Base-by-base conservation (phyloP, 2,797 vertebrate genomes). In the Scarus forsteni region DNA sequence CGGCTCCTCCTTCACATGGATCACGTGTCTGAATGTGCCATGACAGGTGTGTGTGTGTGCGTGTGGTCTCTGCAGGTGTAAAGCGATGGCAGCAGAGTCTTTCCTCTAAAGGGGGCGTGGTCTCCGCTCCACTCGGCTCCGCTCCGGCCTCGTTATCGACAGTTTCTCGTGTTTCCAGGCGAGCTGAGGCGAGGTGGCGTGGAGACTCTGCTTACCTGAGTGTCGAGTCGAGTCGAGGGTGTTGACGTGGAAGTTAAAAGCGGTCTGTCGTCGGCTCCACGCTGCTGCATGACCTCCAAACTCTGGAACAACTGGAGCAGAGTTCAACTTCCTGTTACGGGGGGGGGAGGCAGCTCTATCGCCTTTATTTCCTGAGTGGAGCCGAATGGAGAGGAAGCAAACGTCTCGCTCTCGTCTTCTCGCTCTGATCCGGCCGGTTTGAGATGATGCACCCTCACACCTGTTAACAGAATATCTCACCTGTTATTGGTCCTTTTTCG, bases 1-100 rank as follows among this genome's bases (percentile, higher is more conserved):
- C 49, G 50, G 71, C 40, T 70, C 6, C 0, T 58, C 44, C 53
- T 64, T 71, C 76, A 44, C 52, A 19, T 70, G 66, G 57, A 36
- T 73, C 15, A 8, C 51, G 74, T 51, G 3, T 73, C 57, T 54
- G 55, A 49, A 75, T 40, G 75, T 81, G 75, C 67, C 83, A 63
- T 54, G 62, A 58, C 14, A 5, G 63, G 56, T 34, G 46, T 39
- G 67, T 66, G 66, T 55, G 65, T 48, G 16, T 45, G 59, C 46
- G 73, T 60, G 12, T 70, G 44, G 27, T 16, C n/a, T 44, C 36
- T 38, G 2, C 45, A 6, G 2, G 27, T 35, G 59, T 63, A 12
- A 3, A 10, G 55, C 38, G 49, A 18, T 3, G 73, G 27, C 75
- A 42, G 71, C 69, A n/a, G 54, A 78, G 76, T 77, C 62, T 56